Percentiles rank a stretch among this genome's conserved stretches.
phyloP scores from a whole-genome alignment of 2,113 vertebrate species.

The Fregetta grallaria region DNA sequence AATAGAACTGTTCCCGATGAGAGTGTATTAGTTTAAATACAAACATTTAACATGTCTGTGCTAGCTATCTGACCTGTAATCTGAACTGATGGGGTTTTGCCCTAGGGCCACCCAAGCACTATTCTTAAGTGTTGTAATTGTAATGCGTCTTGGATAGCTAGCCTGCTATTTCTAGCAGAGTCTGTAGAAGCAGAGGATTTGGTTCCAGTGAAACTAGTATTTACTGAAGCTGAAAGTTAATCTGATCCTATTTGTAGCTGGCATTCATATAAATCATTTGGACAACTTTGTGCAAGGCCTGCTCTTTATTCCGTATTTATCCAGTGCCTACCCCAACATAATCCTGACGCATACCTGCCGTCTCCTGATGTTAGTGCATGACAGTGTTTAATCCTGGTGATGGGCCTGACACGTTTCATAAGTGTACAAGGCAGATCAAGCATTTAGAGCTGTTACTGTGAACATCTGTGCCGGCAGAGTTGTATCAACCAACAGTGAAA shows the following conservation, averaged over 20 bases:
- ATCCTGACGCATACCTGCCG: background rate
- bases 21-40: background rate
- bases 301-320: background rate
- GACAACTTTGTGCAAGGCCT: background rate
- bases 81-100: background rate
- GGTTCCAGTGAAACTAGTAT: background rate
- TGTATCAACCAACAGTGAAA: background rate
- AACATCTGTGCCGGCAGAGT: background rate
- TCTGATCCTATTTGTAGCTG: background rate
- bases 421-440: background rate
- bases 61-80: background rate
- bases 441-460: background rate
- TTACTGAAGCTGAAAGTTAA: background rate
- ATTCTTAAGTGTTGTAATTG: background rate
- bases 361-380: background rate
- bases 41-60: background rate
- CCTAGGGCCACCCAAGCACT: background rate
- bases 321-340: background rate
- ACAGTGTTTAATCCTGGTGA: background rate
- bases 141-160: accelerated
- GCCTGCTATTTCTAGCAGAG: background rate
- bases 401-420: background rate
- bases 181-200: background rate
- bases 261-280: background rate
- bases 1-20: background rate